phyloP scores from a whole-genome alignment of 2,888 invertebrate genomes.

The Heliconius erato region DNA sequence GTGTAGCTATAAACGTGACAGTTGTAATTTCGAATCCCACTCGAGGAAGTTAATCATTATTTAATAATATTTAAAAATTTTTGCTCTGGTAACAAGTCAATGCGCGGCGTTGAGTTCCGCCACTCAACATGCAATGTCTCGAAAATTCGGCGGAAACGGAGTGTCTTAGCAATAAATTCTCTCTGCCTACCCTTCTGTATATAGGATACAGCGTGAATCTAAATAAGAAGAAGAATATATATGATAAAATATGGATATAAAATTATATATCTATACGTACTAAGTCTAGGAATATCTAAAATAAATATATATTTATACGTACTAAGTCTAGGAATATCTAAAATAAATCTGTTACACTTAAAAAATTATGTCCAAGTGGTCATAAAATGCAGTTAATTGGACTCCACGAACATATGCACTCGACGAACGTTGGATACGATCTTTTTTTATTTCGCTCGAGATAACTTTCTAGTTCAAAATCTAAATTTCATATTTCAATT shows the following conservation, averaged over 20 bases:
- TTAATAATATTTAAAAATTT: too few relatives aligned
- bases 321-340: background rate
- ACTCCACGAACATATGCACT: constrained; percentile 33
- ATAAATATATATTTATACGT: background rate
- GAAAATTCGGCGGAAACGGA: too few relatives aligned
- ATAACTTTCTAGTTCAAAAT: constrained; percentile 4
- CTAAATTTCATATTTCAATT: background rate
- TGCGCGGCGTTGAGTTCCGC: too few relatives aligned
- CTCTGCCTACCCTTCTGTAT: background rate
- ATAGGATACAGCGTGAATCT: constrained; percentile 12
- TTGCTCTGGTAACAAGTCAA: too few relatives aligned
- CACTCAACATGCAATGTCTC: too few relatives aligned
- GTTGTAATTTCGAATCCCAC: too few relatives aligned
- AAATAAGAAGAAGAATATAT: too few relatives aligned
- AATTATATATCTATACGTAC: too few relatives aligned
- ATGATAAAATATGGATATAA: too few relatives aligned
- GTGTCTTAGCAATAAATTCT: too few relatives aligned
- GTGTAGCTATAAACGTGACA: too few relatives aligned
- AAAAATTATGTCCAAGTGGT: constrained; percentile 21
- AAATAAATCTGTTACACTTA: constrained; percentile 7
- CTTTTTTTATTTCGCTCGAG: constrained; percentile 15
- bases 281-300: background rate
- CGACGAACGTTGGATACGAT: constrained; percentile 19
- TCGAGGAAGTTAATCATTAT: too few relatives aligned
- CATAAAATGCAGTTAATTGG: constrained; percentile 45